phyloP scores from a whole-genome alignment of 1,140 invertebrate genomes.

The Lepidurus packardi region DNA sequence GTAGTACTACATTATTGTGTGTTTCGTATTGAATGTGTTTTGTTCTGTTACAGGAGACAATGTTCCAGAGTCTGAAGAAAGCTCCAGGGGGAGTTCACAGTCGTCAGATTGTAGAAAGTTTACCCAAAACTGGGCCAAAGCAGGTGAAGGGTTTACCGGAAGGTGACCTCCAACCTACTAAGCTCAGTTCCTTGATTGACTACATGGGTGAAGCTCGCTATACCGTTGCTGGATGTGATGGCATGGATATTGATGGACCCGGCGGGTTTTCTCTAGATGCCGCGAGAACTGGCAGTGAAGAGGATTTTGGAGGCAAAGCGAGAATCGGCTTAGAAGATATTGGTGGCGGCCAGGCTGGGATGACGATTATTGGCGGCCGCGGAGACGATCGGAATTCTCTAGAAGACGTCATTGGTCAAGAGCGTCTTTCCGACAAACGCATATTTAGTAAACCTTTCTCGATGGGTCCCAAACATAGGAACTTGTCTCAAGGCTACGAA shows the following conservation, averaged over 20 bases:
- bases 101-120: not conserved
- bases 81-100: not conserved
- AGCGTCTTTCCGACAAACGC: not conserved
- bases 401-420: not conserved
- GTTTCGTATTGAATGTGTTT: not conserved
- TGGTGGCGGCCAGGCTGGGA: not conserved
- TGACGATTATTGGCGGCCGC: not conserved
- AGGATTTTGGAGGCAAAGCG: not conserved
- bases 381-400: not conserved
- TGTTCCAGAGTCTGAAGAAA: not conserved
- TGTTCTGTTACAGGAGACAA: not conserved
- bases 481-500: not conserved
- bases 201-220: not conserved
- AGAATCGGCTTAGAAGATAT: not conserved
- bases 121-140: not conserved
- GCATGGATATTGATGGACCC: not conserved
- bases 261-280: not conserved
- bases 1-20: not conserved
- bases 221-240: not conserved
- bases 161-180: not conserved
- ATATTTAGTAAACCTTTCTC: not conserved
- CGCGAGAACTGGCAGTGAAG: not conserved
- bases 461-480: not conserved
- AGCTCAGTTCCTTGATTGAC: not conserved
- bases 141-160: not conserved